phyloP scores from a whole-genome alignment of 1,140 invertebrate species.

The Schmidtea mediterranea region DNA sequence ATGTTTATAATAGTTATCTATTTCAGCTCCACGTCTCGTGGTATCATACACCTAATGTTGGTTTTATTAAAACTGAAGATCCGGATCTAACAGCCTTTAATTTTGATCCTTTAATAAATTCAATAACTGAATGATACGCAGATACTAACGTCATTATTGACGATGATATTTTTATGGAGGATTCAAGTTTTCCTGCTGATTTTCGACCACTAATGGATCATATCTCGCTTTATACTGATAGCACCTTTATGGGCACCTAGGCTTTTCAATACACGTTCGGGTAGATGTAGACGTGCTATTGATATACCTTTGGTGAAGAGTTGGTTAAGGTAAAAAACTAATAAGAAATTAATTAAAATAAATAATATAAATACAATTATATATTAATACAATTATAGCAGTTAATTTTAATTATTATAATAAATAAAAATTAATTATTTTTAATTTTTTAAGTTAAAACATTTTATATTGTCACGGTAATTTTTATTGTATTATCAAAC shows the following conservation, averaged over 20 bases:
- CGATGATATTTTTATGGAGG: constrained; percentile 32
- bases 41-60: constrained; percentile 95
- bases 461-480: too few relatives aligned
- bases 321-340: too few relatives aligned
- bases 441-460: too few relatives aligned
- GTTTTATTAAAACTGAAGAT: constrained; percentile 98
- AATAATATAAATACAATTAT: too few relatives aligned
- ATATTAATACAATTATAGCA: too few relatives aligned
- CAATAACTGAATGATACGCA: constrained; percentile 75
- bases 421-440: too few relatives aligned
- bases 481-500: too few relatives aligned
- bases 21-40: constrained; percentile 29
- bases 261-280: constrained; percentile 82
- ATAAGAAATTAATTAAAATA: too few relatives aligned
- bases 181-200: constrained; percentile 63
- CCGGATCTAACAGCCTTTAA: constrained; percentile 98
- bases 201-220: constrained; percentile 73
- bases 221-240: constrained; percentile 72
- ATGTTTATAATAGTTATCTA: constrained; percentile 91
- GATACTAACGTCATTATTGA: constrained; percentile 33
- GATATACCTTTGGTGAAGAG: constrained; percentile 86
- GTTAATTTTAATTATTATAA: too few relatives aligned
- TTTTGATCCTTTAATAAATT: constrained; percentile 96
- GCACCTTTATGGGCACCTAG: constrained; percentile 87
- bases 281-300: constrained; percentile 49